Percentiles rank a stretch among this genome's conserved stretches.
phyloP scores from a whole-genome alignment of 23 tunicate genomes.

The Phallusia fumigata region DNA sequence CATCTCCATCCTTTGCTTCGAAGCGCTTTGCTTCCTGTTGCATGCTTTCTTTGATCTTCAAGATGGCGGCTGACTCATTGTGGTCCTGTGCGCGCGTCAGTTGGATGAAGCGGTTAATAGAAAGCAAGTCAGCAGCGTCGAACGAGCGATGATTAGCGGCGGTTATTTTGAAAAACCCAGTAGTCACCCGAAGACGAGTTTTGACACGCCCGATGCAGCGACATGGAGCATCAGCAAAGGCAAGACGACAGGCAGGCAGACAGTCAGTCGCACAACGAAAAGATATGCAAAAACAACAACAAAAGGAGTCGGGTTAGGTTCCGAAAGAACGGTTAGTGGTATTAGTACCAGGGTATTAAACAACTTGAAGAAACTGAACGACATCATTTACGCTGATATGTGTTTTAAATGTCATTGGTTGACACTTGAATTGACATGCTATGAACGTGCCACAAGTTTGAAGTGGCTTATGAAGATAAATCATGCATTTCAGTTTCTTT shows the following conservation, averaged over 20 bases:
- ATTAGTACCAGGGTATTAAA: background rate
- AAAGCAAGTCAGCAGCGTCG: background rate
- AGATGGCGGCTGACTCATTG: conserved; percentile 67
- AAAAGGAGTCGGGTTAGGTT: background rate
- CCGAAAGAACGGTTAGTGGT: background rate
- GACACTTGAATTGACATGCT: too few relatives aligned
- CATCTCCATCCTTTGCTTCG: conserved; percentile 36
- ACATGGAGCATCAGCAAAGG: conserved; percentile 1
- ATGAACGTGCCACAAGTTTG: too few relatives aligned
- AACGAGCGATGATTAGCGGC: too few relatives aligned
- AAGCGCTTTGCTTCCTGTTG: conserved; percentile 85
- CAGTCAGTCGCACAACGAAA: background rate
- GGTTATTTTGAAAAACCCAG: background rate
- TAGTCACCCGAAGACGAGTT: background rate
- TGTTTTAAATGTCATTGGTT: too few relatives aligned
- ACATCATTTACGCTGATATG: too few relatives aligned
- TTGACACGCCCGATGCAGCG: conserved; percentile 2
- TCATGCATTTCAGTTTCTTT: too few relatives aligned
- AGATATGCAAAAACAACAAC: background rate
- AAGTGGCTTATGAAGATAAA: too few relatives aligned
- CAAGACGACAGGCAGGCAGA: background rate
- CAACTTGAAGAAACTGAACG: background rate
- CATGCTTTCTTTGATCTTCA: conserved; percentile 86
- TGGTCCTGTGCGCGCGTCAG: conserved; percentile 36
- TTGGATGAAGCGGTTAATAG: background rate